phyloP scores from a whole-genome alignment of 2,797 vertebrate genomes.

The Syngnathus acus region DNA sequence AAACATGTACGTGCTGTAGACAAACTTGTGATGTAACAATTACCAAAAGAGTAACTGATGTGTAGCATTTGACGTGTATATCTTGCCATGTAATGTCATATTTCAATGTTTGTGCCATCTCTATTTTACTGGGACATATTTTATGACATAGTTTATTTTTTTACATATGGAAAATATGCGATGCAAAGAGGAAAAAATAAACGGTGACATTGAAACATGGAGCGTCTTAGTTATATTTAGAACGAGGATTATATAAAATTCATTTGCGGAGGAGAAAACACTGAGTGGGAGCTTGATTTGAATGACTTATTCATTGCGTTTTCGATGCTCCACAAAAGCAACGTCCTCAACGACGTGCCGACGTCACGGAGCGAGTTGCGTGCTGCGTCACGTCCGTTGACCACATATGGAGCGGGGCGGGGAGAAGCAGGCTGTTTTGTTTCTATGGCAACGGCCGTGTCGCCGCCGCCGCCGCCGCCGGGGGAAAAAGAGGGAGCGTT shows the following conservation, averaged over 20 bases:
- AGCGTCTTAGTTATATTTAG: conserved; percentile 12
- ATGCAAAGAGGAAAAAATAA: conserved; percentile 67
- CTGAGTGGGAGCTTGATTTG: conserved; percentile 21
- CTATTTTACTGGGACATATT: conserved; percentile 87
- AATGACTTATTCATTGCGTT: conserved; percentile 53
- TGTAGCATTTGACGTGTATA: conserved; percentile 49
- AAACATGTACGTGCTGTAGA: conserved; percentile 54
- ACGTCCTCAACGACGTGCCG: conserved; percentile 41
- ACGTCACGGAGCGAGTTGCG: conserved; percentile 60
- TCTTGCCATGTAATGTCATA: conserved; percentile 46
- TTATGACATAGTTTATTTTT: conserved; percentile 97
- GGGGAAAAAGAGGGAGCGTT: not conserved
- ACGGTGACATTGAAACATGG: conserved; percentile 16
- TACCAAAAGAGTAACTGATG: conserved; percentile 45
- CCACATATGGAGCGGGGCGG: conserved; percentile 72
- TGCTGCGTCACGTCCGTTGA: conserved; percentile 59
- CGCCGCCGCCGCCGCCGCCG: conserved; percentile 37
- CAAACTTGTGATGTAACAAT: conserved; percentile 58
- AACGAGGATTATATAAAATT: not conserved
- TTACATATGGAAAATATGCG: conserved; percentile 78
- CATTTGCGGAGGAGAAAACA: not conserved
- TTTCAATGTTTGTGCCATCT: conserved; percentile 81
- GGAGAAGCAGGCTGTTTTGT: conserved; percentile 51
- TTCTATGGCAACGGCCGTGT: conserved; percentile 56
- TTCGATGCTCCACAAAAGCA: conserved; percentile 33